Percentiles rank a stretch among this genome's conserved stretches.
These are phyloP conservation scores for Zaprionus tsacasi DNA, from an alignment of 1,140 invertebrate species.

Conservation along the genomic window DNA sequence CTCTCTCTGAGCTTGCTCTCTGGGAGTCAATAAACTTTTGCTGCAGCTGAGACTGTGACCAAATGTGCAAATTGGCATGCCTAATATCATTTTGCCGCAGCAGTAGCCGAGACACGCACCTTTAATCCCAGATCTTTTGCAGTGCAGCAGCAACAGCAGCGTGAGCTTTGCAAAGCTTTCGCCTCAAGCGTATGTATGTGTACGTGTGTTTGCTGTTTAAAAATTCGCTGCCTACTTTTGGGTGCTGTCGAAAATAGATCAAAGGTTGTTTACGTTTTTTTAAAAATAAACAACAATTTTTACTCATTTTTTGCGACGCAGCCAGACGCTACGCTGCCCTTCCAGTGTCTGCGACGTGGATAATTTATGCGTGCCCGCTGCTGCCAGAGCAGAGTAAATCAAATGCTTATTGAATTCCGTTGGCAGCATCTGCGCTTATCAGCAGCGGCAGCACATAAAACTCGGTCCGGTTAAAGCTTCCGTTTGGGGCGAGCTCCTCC, in stretches of 20 bases:
- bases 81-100: conserved; percentile 35
- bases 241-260: conserved; percentile 43
- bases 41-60: conserved; percentile 6
- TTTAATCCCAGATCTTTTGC: conserved; percentile 25
- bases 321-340: conserved; percentile 22
- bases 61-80: conserved; percentile 3
- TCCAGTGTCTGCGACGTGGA: conserved; percentile 19
- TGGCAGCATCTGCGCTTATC: conserved; percentile 59
- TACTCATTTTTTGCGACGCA: conserved; percentile 7
- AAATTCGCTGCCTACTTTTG: conserved; percentile 42
- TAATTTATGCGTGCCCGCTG: conserved; percentile 32
- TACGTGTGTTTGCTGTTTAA: not conserved
- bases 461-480: conserved; percentile 76
- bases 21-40: conserved; percentile 36
- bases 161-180: conserved; percentile 37
- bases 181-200: not conserved
- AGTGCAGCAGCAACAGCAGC: not conserved
- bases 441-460: conserved; percentile 51
- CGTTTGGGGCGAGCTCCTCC: conserved; percentile 27
- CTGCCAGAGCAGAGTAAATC: conserved; percentile 35
- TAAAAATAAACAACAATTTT: conserved; percentile 60
- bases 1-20: conserved; percentile 25
- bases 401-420: conserved; percentile 18
- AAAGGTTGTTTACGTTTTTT: conserved; percentile 48
- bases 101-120: conserved; percentile 35